Conservation (phyloP, 2,888 invertebrate species). For the Drosophila pullipes region DNA sequence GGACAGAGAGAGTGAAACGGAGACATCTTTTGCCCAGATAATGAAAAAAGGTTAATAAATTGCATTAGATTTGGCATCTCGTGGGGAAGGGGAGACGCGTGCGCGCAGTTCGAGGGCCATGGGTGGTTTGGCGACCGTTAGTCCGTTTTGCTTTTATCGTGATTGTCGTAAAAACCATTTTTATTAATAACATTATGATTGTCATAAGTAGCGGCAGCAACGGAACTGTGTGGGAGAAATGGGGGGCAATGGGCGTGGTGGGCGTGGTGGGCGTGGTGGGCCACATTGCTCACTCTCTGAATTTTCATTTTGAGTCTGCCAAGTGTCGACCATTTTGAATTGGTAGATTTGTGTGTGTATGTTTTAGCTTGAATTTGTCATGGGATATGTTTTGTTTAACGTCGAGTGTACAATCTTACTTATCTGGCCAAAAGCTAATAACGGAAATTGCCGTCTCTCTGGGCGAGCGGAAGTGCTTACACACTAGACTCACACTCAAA, state of each 20-base stretch:
- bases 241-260: not conserved
- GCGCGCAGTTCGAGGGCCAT: conserved; percentile 17
- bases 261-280: not conserved
- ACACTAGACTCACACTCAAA: conserved; percentile 57
- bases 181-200: conserved; percentile 80
- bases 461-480: conserved; percentile 71
- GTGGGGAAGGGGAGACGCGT: conserved; percentile 60
- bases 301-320: not conserved
- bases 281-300: not conserved
- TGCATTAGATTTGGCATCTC: conserved; percentile 83
- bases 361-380: conserved; percentile 28
- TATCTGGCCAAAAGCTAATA: conserved; percentile 38
- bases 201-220: conserved; percentile 46
- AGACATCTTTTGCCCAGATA: conserved; percentile 64
- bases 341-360: not conserved
- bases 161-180: conserved; percentile 71
- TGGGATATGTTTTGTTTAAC: conserved; percentile 11
- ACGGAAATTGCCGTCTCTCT: conserved; percentile 69
- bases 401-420: not conserved
- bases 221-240: not conserved
- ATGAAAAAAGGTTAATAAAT: conserved; percentile 84
- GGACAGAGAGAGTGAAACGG: not conserved
- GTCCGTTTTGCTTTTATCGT: conserved; percentile 65
- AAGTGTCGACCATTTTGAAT: conserved; percentile 28
- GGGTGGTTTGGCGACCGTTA: conserved; percentile 30